Base-by-base conservation (phyloP, 2,888 invertebrate species). In the Scaptomyza reducta region DNA sequence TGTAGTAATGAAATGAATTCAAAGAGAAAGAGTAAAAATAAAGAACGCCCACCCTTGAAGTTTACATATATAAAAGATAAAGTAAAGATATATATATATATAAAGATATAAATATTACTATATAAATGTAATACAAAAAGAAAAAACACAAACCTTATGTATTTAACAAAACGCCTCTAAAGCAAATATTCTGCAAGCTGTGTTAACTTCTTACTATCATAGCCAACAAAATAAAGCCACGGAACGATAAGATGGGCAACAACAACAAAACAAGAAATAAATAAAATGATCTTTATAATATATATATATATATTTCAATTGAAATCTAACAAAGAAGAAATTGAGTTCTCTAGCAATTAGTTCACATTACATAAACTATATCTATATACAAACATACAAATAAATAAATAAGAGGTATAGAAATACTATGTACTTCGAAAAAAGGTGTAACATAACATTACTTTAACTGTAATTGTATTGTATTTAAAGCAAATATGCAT, bases 41-140 rank as follows among this genome's bases (percentile, higher is more conserved):
- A 80, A 68, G 38, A 77, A 64, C 59, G 81, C 87, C 87, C 85
- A 87, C 82, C 85, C 85, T 83, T 79, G 57, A 69, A 78, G 72
- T 69, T 63, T 61, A 77, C 61, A 75, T 68, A 53, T 63, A 67
- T 50, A 27, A 54, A 67, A 53, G 22, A 42, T 57, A 69, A 50
- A 55, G 27, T 62, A 64, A 64, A 51, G 16, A 80, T 53, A 69
- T 54, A 61, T 42, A 69, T 61, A 35, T 54, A 74, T 61, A 58
- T 55, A 70, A 59, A 44, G 57, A 66, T 56, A 57, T 63, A 54
- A 46, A 70, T 56, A 72, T 68, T 67, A 69, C 49, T 68, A 72
- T 61, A 70, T 44, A 63, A 11, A 46, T 54, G 41, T 58, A 64
- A 68, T 51, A 77, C 22, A 59, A 68, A 40, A 42, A 27, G 9